Evolutionary conservation across 2,113 vertebrate species (phyloP).

Genomic region (Connochaetes taurinus): DNA sequence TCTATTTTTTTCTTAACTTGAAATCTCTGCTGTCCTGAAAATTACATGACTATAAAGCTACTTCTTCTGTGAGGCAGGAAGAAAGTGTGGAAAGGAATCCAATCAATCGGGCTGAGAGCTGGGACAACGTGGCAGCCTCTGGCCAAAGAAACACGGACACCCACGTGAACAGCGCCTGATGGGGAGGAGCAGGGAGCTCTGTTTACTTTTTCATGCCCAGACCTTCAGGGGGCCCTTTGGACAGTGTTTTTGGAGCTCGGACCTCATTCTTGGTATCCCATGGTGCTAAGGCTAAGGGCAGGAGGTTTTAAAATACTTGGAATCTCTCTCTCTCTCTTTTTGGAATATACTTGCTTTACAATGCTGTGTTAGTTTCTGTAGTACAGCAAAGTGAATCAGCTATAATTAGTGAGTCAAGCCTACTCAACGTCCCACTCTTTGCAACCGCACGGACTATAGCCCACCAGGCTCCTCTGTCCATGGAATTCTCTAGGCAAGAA

Average conservation of each 20-base stretch:
- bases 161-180: background rate
- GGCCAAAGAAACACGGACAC: background rate
- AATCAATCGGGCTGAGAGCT: background rate
- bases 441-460: background rate
- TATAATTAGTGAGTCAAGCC: background rate
- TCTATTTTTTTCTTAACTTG: constrained; percentile 16
- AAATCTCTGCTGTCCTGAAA: constrained; percentile 14
- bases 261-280: background rate
- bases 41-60: background rate
- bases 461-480: background rate
- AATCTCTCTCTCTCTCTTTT: background rate
- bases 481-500: background rate
- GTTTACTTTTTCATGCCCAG: constrained; percentile 49
- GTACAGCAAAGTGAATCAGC: background rate
- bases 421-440: background rate
- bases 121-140: background rate
- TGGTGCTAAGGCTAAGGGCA: background rate
- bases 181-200: background rate
- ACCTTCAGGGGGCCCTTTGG: background rate
- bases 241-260: background rate
- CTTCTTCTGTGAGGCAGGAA: background rate
- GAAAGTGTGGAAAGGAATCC: background rate
- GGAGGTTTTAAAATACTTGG: background rate
- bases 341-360: background rate
- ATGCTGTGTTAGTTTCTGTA: background rate